Percentiles rank a stretch among this genome's conserved stretches.
Conservation (phyloP, 2,797 vertebrate genomes). For the Platalea minor region DNA sequence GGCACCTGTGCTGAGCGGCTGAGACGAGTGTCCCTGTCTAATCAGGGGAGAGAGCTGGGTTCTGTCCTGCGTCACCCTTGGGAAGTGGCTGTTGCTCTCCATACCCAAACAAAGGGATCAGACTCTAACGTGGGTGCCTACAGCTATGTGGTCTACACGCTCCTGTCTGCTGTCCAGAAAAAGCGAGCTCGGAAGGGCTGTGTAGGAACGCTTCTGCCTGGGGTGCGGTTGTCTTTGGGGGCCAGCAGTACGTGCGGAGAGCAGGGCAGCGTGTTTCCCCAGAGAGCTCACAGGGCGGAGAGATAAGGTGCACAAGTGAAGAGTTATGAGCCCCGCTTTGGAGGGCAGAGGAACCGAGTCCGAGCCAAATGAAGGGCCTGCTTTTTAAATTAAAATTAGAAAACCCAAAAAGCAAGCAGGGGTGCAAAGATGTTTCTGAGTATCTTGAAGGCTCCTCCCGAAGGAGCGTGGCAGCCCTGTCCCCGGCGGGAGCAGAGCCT, state of each 20-base stretch:
- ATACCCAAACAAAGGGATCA: not conserved
- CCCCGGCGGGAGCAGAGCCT: not conserved
- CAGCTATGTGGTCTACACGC: accelerated
- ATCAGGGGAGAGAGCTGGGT: not conserved
- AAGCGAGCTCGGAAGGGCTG: not conserved
- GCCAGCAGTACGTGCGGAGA: not conserved
- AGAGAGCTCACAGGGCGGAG: not conserved
- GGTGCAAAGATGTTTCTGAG: not conserved
- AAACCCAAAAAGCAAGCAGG: not conserved
- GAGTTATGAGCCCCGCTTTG: not conserved
- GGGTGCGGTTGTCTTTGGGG: not conserved
- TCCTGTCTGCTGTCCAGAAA: not conserved
- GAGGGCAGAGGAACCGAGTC: not conserved
- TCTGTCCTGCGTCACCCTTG: not conserved
- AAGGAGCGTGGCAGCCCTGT: not conserved
- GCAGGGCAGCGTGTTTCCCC: not conserved
- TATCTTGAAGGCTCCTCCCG: not conserved
- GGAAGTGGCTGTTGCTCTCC: not conserved
- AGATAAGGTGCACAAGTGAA: not conserved
- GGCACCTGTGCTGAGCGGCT: not conserved
- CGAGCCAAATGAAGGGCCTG: not conserved
- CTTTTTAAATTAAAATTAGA: not conserved
- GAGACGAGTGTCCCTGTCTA: not conserved
- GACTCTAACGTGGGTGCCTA: not conserved
- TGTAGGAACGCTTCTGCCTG: not conserved